Evolutionary conservation across 2,113 vertebrate genomes (phyloP), one percentile per base, ranked within the genome.

Genomic region (Rhegmatorhina hoffmannsi): DNA sequence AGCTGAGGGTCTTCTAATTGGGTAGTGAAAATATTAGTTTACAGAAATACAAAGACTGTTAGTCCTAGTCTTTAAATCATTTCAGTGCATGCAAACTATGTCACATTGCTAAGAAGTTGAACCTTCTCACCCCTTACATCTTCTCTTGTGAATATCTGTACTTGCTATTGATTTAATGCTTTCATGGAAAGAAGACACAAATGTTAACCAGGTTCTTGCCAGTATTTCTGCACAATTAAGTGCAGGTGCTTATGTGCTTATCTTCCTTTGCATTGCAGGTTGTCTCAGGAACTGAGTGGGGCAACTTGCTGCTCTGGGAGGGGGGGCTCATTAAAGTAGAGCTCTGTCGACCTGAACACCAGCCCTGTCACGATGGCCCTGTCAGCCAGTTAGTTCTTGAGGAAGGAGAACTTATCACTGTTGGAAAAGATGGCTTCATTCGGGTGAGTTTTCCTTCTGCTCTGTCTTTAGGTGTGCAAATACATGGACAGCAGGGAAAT

Each of bases 291-390:
- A 98, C 99, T 21, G 98, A 98, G 76, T 99, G 99, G 99, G 99
- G 99, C 33, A 99, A 99, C 97, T 95, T 99, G 96, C 97, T 99
- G 85, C 97, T 99, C 59, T 99, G 99, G 99, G 99, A 99, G 52
- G 98, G 97, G 1, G 98, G 98, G 28, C 97, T 98, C 80, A 98
- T 99, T 91, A 99, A 99, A 94, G 98, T 98, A 40, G 99, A 99
- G 95, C 97, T 99, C 64, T 98, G 98, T 81, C 97, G 98, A 28
- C 92, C 81, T 84, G 97, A 92, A 18, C 95, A 46, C 6, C 97
- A 94, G 50, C 97, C 84, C 26, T 99, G 99, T 96, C 99, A 99
- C 25, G 21, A 31, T 0, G 99, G 99, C 18, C 84, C 96, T 62
- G 96, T 99, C 77, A 98, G 98, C 95, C 99, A 99, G 29, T 97